phyloP scores from a whole-genome alignment of 2,888 invertebrate genomes.

The Drosophila merina region DNA sequence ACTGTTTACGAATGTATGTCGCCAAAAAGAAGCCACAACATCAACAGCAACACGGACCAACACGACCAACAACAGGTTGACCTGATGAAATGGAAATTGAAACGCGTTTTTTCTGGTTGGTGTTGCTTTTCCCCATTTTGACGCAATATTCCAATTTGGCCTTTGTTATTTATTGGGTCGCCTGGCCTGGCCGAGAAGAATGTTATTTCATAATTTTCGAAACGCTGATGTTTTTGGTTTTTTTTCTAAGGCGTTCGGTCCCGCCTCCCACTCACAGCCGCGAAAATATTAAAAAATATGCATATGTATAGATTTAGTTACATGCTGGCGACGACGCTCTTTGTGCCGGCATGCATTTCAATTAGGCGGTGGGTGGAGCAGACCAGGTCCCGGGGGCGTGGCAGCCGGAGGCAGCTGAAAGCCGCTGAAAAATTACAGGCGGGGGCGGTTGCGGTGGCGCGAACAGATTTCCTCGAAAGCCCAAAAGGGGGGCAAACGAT shows the following conservation, averaged over 20 bases:
- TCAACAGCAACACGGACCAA: neutral
- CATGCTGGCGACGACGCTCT: slow-evolving; percentile 10
- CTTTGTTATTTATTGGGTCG: slow-evolving; percentile 56
- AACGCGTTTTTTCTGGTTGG: slow-evolving; percentile 40
- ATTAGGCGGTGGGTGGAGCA: slow-evolving; percentile 39
- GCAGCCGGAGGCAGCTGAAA: neutral
- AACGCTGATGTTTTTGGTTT: neutral
- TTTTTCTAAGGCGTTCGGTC: slow-evolving; percentile 22
- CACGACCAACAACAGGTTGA: slow-evolving; percentile 53
- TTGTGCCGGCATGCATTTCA: slow-evolving; percentile 59
- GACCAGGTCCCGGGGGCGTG: slow-evolving; percentile 2
- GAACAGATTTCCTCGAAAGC: neutral
- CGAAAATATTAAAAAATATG: slow-evolving; percentile 31
- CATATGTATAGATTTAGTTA: slow-evolving; percentile 16
- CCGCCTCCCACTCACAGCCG: slow-evolving; percentile 10
- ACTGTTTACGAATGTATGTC: slow-evolving; percentile 65
- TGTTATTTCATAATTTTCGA: slow-evolving; percentile 63
- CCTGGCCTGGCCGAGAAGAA: slow-evolving; percentile 62
- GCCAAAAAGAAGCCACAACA: slow-evolving; percentile 56
- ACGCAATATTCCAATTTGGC: slow-evolving; percentile 64
- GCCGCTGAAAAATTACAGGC: neutral
- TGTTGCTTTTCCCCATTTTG: slow-evolving; percentile 18
- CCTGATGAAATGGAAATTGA: slow-evolving; percentile 64
- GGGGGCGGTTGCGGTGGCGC: slow-evolving; percentile 35
- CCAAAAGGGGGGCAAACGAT: slow-evolving; percentile 29